phyloP scores from a whole-genome alignment of 2,113 vertebrate species.

The Notothenia coriiceps region DNA sequence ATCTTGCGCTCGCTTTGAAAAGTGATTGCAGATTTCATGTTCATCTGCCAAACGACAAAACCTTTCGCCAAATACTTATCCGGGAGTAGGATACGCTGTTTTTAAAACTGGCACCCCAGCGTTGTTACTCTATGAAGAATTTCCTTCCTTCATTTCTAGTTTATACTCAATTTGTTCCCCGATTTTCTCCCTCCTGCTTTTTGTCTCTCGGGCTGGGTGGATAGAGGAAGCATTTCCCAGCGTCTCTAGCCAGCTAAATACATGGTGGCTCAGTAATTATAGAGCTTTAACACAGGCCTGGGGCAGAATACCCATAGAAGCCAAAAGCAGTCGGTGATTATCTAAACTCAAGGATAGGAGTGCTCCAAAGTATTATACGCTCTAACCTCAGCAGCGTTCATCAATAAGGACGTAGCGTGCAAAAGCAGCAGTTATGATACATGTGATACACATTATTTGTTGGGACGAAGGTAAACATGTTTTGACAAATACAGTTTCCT shows the following conservation, averaged over 20 bases:
- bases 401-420: conserved; percentile 8
- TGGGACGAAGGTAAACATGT: not conserved
- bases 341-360: conserved; percentile 64
- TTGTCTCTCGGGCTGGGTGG: conserved; percentile 54
- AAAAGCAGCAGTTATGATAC: conserved; percentile 31
- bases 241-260: conserved; percentile 74
- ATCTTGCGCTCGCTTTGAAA: conserved; percentile 44
- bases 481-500: not conserved
- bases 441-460: not conserved
- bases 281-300: conserved; percentile 73
- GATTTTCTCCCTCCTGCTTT: conserved; percentile 47
- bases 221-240: conserved; percentile 65
- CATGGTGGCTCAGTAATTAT: conserved; percentile 80
- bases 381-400: conserved; percentile 16
- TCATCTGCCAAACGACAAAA: conserved; percentile 52
- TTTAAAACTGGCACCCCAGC: conserved; percentile 22
- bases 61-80: conserved; percentile 56
- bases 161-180: conserved; percentile 28
- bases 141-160: conserved; percentile 19
- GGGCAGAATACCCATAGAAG: conserved; percentile 69
- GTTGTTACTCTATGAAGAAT: conserved; percentile 15
- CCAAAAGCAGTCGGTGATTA: conserved; percentile 71
- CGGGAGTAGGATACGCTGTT: conserved; percentile 34
- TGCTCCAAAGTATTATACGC: conserved; percentile 43
- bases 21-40: conserved; percentile 61